Base-by-base conservation (phyloP, 2,113 vertebrate genomes). In the Osmerus mordax region DNA sequence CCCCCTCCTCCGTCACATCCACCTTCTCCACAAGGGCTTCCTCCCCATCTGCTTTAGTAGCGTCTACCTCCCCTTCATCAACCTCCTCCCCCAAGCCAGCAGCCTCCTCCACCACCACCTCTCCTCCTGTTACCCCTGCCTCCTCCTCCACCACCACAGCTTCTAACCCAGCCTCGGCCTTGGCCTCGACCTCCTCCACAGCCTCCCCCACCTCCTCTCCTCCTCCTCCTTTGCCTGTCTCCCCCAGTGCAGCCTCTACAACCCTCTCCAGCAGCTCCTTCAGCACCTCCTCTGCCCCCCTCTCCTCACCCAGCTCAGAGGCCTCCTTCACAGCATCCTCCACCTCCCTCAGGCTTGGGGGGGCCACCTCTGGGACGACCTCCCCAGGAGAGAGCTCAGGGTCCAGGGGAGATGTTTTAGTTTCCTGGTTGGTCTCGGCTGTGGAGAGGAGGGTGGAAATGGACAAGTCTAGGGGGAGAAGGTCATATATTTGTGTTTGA, bases 281-380 rank as follows among this genome's bases (percentile, higher is more conserved):
- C 58, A 87, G 65, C 71, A 86, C 83, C 68, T 87, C 80, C 69
- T 84, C 86, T 58, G 84, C 80, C 11, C 72, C 83, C 14, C 70
- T 73, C 53, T 76, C 72, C 47, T 80, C 72, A 51, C 81, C 86
- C 74, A 87, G 83, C 69, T 90, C 81, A 3, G 88, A 89, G 58
- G 84, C 77, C 29, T 88, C 82, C 68, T 87, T 84, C 32, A 89
- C 85, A 1, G 85, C 88, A 61, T 90, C 83, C 70, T 89, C 87
- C 70, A 90, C 86, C 21, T 90, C 88, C 71, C 73, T 76, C 23
- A 90, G 76, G 66, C 82, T 90, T 13, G 84, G 88, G 41, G 84
- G 80, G 29, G 77, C 84, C 41, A 85, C 60, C 16, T 77, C 74
- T 0, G 86, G 79, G 9, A 74, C 60, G 12, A 74, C 70, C 55